Conservation (phyloP, 1,140 invertebrate genomes). For the Drosophila pandora region DNA sequence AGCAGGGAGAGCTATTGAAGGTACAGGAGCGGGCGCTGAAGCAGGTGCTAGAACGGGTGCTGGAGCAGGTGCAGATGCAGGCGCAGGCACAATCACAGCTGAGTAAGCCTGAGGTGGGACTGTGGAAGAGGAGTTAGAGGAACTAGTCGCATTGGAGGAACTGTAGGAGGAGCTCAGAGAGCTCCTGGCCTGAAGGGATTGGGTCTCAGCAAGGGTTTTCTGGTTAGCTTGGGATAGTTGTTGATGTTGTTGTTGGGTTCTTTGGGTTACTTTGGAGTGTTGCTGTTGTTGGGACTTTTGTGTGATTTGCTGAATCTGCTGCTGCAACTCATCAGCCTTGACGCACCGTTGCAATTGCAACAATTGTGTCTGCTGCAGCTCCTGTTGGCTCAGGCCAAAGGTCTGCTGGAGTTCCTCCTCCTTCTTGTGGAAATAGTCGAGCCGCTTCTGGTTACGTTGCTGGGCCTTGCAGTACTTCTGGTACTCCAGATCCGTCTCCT, state of each 20-base stretch:
- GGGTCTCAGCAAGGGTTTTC: conserved; percentile 43
- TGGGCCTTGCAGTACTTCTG: conserved; percentile 74
- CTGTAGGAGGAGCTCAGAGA: conserved; percentile 45
- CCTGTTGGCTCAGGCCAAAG: conserved; percentile 34
- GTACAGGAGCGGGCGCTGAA: conserved; percentile 9
- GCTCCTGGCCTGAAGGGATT: conserved; percentile 40
- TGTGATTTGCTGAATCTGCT: conserved; percentile 25
- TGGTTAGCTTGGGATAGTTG: conserved; percentile 16
- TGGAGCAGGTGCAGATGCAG: conserved; percentile 27
- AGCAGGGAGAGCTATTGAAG: conserved; percentile 12
- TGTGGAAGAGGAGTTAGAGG: conserved; percentile 81
- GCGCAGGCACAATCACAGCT: conserved; percentile 10
- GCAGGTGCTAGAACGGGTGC: conserved; percentile 15
- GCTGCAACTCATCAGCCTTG: conserved; percentile 29
- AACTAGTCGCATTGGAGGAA: conserved; percentile 66
- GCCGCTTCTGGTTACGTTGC: conserved; percentile 73
- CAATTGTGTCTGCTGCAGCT: conserved; percentile 34
- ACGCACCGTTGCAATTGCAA: conserved; percentile 31
- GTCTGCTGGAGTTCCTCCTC: conserved; percentile 66
- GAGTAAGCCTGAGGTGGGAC: conserved; percentile 54
- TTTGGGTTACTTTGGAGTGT: conserved; percentile 30
- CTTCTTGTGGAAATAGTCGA: conserved; percentile 76
- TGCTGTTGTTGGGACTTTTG: conserved; percentile 32
- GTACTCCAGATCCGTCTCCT: conserved; percentile 68
- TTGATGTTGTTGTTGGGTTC: conserved; percentile 28